Evolutionary conservation across 2,888 invertebrate genomes (phyloP).

Genomic region (Meta bourneti): DNA sequence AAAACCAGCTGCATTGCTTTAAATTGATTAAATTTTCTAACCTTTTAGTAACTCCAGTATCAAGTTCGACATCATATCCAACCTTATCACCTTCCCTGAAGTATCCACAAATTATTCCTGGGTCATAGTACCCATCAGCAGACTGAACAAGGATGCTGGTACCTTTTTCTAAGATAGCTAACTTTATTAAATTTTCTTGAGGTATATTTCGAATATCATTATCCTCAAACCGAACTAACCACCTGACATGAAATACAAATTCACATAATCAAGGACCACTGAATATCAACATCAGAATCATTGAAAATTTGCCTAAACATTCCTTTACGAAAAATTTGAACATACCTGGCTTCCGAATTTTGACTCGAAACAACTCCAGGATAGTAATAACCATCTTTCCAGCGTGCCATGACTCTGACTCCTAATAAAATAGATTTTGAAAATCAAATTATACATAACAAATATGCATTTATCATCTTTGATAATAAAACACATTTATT

Average conservation of each 20-base stretch:
- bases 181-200: slow-evolving; percentile 62
- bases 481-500: neutral
- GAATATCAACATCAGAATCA: neutral
- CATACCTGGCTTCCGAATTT: slow-evolving; percentile 64
- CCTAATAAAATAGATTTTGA: slow-evolving; percentile 30
- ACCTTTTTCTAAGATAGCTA: slow-evolving; percentile 49
- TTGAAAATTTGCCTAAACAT: neutral
- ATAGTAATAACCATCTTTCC: slow-evolving; percentile 78
- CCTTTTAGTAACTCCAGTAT: slow-evolving; percentile 70
- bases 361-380: slow-evolving; percentile 75
- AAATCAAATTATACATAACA: neutral
- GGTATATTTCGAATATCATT: slow-evolving; percentile 39
- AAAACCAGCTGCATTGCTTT: too few species aligned
- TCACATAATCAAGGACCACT: neutral
- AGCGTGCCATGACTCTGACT: slow-evolving; percentile 77
- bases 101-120: slow-evolving; percentile 68
- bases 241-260: slow-evolving; percentile 38
- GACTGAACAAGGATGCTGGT: slow-evolving; percentile 70
- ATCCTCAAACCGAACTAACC: slow-evolving; percentile 76
- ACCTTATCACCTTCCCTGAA: slow-evolving; percentile 66
- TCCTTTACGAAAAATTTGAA: neutral
- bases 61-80: slow-evolving; percentile 74
- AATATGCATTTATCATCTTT: neutral
- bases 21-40: too few species aligned
- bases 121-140: slow-evolving; percentile 66